Conservation (phyloP, 2,888 invertebrate genomes). For the Caenorhabditis sp. region DNA sequence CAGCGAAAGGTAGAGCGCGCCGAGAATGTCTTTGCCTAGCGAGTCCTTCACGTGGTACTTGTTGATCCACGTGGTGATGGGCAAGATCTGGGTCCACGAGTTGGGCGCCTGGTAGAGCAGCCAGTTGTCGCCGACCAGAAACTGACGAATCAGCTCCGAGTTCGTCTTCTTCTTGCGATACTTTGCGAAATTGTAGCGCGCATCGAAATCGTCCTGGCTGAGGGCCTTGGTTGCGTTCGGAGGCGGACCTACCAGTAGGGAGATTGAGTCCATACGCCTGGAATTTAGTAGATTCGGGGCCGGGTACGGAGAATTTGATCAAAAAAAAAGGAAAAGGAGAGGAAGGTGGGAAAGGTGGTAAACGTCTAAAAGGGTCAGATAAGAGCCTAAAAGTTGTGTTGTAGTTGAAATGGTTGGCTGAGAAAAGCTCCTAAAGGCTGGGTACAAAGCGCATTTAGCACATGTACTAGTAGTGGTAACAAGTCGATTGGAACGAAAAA, state of each 20-base stretch:
- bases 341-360: background rate
- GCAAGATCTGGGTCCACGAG: slow-evolving; percentile 50
- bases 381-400: background rate
- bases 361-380: background rate
- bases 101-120: slow-evolving; percentile 45
- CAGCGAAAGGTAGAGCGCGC: slow-evolving; percentile 48
- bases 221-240: slow-evolving; percentile 52
- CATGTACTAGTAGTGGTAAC: too few relatives aligned
- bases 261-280: slow-evolving; percentile 62
- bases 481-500: too few relatives aligned
- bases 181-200: slow-evolving; percentile 56
- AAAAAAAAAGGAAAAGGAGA: background rate
- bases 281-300: too few relatives aligned
- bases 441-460: background rate
- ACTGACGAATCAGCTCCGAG: slow-evolving; percentile 39
- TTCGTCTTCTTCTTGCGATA: slow-evolving; percentile 60
- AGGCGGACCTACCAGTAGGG: slow-evolving; percentile 58
- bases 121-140: slow-evolving; percentile 56
- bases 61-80: slow-evolving; percentile 45
- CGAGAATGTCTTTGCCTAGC: slow-evolving; percentile 47
- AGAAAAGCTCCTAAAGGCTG: too few relatives aligned
- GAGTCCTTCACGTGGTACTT: slow-evolving; percentile 59
- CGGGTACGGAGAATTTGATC: too few relatives aligned
- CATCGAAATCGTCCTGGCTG: slow-evolving; percentile 63
- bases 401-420: too few relatives aligned